Evolutionary conservation across 1,140 invertebrate species (phyloP).

Genomic region (Aporrectodea caliginosa): DNA sequence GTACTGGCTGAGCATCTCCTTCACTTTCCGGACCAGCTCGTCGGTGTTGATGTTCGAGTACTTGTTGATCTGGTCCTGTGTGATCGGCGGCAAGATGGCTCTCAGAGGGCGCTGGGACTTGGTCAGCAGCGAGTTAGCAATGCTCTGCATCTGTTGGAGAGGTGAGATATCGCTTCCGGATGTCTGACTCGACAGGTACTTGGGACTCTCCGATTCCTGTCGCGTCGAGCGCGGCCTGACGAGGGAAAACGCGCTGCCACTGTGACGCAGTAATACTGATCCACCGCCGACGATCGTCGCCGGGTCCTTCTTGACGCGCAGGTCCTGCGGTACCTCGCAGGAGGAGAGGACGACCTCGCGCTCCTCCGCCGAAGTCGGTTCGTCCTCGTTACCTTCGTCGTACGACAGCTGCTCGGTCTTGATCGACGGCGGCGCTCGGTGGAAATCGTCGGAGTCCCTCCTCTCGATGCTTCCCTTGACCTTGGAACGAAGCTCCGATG

Average conservation of each 20-base stretch:
- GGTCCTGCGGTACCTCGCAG: constrained; percentile 71
- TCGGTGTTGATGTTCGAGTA: constrained; percentile 98
- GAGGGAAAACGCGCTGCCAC: constrained; percentile 77
- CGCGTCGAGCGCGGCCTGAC: constrained; percentile 63
- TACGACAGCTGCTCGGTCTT: constrained; percentile 24
- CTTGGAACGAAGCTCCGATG: constrained; percentile 38
- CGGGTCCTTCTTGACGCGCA: constrained; percentile 59
- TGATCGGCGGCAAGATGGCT: constrained; percentile 93
- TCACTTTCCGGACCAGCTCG: constrained; percentile 88
- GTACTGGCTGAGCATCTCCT: constrained; percentile 95
- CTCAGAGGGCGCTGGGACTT: constrained; percentile 87
- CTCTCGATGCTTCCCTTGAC: constrained; percentile 67
- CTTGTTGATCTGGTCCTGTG: constrained; percentile 97
- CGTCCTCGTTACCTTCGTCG: constrained; percentile 16
- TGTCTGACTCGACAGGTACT: constrained; percentile 58
- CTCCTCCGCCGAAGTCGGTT: constrained; percentile 33
- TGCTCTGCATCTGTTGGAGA: constrained; percentile 92
- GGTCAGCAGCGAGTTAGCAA: constrained; percentile 91
- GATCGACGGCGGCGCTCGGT: constrained; percentile 9
- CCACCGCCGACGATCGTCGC: not conserved
- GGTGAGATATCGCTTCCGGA: constrained; percentile 62
- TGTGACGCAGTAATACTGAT: constrained; percentile 63
- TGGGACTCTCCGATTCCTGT: constrained; percentile 52
- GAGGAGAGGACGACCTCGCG: constrained; percentile 27
- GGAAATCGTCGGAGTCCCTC: constrained; percentile 60